These are phyloP conservation scores for Fukomys damarensis DNA, from an alignment of 2,113 vertebrate species.

Conservation along the genomic window DNA sequence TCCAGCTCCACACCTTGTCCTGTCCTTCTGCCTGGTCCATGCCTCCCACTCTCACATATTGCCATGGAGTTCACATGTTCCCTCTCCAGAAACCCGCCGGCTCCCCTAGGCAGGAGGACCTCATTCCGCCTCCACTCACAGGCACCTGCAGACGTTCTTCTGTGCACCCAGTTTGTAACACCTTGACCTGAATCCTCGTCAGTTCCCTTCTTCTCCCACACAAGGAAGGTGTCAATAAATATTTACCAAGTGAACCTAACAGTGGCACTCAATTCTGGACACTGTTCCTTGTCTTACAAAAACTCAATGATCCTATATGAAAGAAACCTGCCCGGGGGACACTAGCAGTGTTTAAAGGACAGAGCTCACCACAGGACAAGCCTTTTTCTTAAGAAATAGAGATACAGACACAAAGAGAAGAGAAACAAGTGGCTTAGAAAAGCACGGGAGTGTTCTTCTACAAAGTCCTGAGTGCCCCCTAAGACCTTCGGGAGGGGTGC, in stretches of 20 bases:
- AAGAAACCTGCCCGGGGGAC: neutral
- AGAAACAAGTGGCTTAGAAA: neutral
- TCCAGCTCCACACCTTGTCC: rapidly evolving
- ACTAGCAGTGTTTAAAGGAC: neutral
- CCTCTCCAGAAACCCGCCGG: neutral
- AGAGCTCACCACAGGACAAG: neutral
- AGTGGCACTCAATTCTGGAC: neutral
- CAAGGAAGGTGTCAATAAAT: neutral
- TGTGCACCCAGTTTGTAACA: neutral
- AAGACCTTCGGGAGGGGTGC: no score
- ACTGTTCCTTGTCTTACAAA: neutral
- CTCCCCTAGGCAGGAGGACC: neutral
- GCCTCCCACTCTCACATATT: neutral
- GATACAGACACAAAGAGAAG: neutral
- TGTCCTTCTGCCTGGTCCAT: neutral
- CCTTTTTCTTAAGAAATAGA: neutral
- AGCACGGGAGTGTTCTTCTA: neutral
- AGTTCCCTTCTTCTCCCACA: no score
- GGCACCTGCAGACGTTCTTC: rapidly evolving
- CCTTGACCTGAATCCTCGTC: neutral
- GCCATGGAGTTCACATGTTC: neutral
- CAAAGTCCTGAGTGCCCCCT: neutral
- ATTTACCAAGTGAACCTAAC: no score
- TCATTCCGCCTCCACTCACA: neutral
- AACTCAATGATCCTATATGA: neutral